Evolutionary conservation across 2,888 invertebrate genomes (phyloP).

Genomic region (Eudemis profundana): DNA sequence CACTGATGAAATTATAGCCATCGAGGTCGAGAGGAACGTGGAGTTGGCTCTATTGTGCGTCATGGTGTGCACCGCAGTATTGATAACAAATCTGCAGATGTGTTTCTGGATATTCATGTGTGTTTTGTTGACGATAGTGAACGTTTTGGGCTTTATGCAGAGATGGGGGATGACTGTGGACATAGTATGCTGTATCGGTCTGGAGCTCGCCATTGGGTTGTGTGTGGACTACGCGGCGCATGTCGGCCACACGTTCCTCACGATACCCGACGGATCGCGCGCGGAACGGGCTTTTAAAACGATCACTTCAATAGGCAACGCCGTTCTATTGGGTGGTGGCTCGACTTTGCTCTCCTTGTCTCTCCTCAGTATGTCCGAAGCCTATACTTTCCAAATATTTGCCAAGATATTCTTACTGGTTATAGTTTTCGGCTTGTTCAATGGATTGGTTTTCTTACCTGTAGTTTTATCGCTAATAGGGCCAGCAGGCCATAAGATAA

Average conservation of each 20-base stretch:
- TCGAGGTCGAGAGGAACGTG: conserved; percentile 91
- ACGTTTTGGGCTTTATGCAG: conserved; percentile 92
- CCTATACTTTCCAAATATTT: conserved; percentile 91
- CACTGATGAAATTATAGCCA: conserved; percentile 90
- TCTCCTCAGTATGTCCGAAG: conserved; percentile 88
- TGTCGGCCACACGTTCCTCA: conserved; percentile 92
- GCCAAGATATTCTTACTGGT: conserved; percentile 91
- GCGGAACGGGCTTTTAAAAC: conserved; percentile 87
- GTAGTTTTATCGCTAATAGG: conserved; percentile 90
- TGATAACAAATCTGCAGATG: conserved; percentile 91
- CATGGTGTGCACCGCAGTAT: conserved; percentile 90
- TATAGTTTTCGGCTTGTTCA: conserved; percentile 91
- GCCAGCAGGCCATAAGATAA: conserved; percentile 81
- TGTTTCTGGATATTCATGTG: conserved; percentile 92
- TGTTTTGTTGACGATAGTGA: conserved; percentile 89
- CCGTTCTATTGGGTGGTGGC: conserved; percentile 91
- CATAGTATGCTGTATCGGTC: conserved; percentile 91
- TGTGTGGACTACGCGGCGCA: conserved; percentile 94
- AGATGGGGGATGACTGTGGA: conserved; percentile 93
- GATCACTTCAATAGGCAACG: conserved; percentile 89
- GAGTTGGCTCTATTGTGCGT: conserved; percentile 91
- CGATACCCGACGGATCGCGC: conserved; percentile 80
- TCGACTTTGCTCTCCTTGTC: conserved; percentile 91
- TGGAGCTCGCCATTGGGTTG: conserved; percentile 92
- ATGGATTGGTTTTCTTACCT: conserved; percentile 90